These are phyloP conservation scores for Perizoma flavofasciatum DNA, from an alignment of 2,888 invertebrate species.

Conservation along the genomic window DNA sequence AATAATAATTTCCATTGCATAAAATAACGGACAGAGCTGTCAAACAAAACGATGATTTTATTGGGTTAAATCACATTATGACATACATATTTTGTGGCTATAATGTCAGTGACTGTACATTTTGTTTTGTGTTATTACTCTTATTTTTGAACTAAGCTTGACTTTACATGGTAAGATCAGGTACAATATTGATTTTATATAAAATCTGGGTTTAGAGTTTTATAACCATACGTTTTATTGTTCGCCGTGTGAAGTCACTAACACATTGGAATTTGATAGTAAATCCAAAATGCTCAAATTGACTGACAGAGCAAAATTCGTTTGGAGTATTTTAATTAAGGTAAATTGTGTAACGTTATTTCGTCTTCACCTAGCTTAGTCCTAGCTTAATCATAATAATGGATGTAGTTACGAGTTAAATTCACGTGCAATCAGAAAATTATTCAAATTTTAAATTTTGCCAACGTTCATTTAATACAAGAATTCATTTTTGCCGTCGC, in stretches of 20 bases:
- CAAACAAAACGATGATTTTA: slow-evolving; percentile 26
- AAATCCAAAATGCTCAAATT: slow-evolving; percentile 8
- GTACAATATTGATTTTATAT: too few species aligned
- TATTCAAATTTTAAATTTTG: too few species aligned
- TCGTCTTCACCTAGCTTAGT: neutral
- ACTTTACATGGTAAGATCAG: too few species aligned
- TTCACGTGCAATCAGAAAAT: too few species aligned
- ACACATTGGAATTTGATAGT: neutral
- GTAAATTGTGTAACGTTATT: slow-evolving; percentile 3
- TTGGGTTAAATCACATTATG: slow-evolving; percentile 13
- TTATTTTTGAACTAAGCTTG: too few species aligned
- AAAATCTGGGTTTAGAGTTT: too few species aligned
- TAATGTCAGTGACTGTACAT: slow-evolving; percentile 31
- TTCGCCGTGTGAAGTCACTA: too few species aligned
- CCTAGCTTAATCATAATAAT: neutral
- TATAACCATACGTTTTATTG: too few species aligned
- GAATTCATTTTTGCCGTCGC: too few species aligned
- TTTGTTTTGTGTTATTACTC: slow-evolving; percentile 15
- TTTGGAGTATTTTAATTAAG: neutral
- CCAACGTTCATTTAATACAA: too few species aligned
- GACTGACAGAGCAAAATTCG: slow-evolving; percentile 13
- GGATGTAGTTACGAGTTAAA: too few species aligned
- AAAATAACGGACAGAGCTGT: slow-evolving; percentile 27
- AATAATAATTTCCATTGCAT: slow-evolving; percentile 32
- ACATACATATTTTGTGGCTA: slow-evolving; percentile 8